Evolutionary conservation across 2,797 vertebrate species (phyloP).

Genomic region (Sebastolobus altivelis): DNA sequence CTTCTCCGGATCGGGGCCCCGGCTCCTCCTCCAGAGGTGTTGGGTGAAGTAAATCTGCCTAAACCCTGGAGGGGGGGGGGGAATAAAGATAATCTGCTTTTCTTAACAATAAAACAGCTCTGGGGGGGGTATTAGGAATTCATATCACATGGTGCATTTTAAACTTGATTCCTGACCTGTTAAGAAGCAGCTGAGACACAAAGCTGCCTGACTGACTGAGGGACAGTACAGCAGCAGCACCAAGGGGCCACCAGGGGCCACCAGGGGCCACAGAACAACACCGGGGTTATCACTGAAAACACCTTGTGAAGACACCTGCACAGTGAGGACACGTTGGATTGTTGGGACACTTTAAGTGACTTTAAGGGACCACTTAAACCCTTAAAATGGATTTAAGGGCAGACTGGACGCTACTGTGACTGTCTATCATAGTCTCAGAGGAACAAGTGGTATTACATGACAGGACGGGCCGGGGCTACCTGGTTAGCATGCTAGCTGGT

Average conservation of each 20-base stretch:
- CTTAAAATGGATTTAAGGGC: too few species aligned
- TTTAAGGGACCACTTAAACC: too few species aligned
- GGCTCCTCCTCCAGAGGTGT: slow-evolving; percentile 90
- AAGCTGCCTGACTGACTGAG: slow-evolving; percentile 38
- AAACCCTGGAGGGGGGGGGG: slow-evolving; percentile 88
- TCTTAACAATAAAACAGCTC: slow-evolving; percentile 86
- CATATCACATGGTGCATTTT: slow-evolving; percentile 91
- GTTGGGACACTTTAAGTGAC: too few species aligned
- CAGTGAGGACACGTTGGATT: too few species aligned
- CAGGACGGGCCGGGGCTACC: background rate
- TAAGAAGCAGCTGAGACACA: slow-evolving; percentile 61
- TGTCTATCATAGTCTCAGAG: too few species aligned
- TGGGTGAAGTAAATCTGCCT: slow-evolving; percentile 95
- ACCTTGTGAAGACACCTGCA: too few species aligned
- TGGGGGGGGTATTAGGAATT: slow-evolving; percentile 86
- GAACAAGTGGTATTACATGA: background rate
- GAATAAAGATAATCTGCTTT: slow-evolving; percentile 92
- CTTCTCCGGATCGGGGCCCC: slow-evolving; percentile 86
- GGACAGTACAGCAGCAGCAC: slow-evolving; percentile 20
- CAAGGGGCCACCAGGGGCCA: background rate
- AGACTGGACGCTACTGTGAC: too few species aligned
- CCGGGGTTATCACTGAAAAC: too few species aligned
- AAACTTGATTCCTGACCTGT: slow-evolving; percentile 80
- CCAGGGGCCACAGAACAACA: background rate
- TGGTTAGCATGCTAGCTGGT: background rate